A percentile compares a stretch with the other conserved stretches of the same genome.
phyloP scores from a whole-genome alignment of 2,113 vertebrate species.

The Macquaria australasica region DNA sequence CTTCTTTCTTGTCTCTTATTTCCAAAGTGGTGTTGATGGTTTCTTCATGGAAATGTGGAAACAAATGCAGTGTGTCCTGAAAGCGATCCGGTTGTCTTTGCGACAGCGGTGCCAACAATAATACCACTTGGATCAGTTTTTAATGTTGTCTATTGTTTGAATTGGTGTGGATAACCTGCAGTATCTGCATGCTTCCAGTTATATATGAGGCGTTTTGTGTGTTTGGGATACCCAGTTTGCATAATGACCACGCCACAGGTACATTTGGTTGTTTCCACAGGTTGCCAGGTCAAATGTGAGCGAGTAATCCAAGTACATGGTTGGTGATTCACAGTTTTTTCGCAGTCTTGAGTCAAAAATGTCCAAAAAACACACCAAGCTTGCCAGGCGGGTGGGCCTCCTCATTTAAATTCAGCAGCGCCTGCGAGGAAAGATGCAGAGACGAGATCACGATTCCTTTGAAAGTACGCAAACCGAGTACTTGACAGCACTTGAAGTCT shows the following conservation, averaged over 20 bases:
- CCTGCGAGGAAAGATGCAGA: constrained; percentile 30
- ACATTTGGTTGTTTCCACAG: neutral
- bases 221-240: neutral
- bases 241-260: neutral
- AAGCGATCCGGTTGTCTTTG: no score
- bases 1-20: no score
- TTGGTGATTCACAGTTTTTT: neutral
- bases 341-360: neutral
- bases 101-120: no score
- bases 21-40: no score
- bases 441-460: constrained; percentile 34
- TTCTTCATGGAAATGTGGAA: no score
- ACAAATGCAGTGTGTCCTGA: no score
- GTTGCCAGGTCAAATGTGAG: neutral
- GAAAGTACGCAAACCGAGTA: constrained; percentile 15
- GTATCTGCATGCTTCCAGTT: neutral
- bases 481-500: constrained; percentile 41
- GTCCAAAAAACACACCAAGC: no score
- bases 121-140: no score
- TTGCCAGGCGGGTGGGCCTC: neutral
- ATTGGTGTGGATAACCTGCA: neutral
- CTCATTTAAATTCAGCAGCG: constrained; percentile 40
- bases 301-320: neutral
- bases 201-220: neutral
- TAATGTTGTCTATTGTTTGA: neutral